Evolutionary conservation across 1,140 invertebrate genomes (phyloP), one percentile per base, ranked within the genome.

Genomic region (Frieseomelitta varia): DNA sequence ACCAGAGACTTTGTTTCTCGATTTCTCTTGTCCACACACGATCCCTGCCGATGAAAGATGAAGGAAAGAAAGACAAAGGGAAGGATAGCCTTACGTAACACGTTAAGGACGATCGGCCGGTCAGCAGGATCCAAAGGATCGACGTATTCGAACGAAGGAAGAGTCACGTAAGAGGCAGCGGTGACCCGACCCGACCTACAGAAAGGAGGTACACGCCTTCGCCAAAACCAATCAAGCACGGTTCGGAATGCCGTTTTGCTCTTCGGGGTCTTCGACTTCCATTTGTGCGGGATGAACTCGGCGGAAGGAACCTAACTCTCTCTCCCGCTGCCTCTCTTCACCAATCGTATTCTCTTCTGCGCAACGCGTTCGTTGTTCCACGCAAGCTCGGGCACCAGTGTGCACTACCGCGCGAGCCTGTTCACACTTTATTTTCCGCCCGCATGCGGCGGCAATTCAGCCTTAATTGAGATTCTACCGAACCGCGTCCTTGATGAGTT

Each of bases 171-270:
- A 87, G 78, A 88, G 72, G 71, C 85, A 69, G 68, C 80, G 19
- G 82, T 83, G 90, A 86, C 88, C 87, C 79, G 88, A 90, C 87
- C 87, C 81, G 88, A 90, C 88, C 88, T 79, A 73, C 78, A 53
- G 75, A 87, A 88, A 88, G 87, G 87, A 83, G 87, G 87, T 84
- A 82, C 82, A 84, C 39, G 39, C 87, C 85, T 85, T 85, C 72
- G 85, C 91, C 85, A 91, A 91, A 92, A 91, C 91, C 91, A 92
- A 92, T 92, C 91, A 91, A 92, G 88, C 88, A 87, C 85, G 90
- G 85, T 87, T 87, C 71, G 88, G 91, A 92, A 92, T 92, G 90
- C 87, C 88, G 90, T 87, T 90, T 88, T 83, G 83, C 88, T 89
- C 74, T 55, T 76, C 67, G 89, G 80, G 90, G 83, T 90, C 87